phyloP scores from a whole-genome alignment of 2,888 invertebrate species.

The Fabriciana adippe region DNA sequence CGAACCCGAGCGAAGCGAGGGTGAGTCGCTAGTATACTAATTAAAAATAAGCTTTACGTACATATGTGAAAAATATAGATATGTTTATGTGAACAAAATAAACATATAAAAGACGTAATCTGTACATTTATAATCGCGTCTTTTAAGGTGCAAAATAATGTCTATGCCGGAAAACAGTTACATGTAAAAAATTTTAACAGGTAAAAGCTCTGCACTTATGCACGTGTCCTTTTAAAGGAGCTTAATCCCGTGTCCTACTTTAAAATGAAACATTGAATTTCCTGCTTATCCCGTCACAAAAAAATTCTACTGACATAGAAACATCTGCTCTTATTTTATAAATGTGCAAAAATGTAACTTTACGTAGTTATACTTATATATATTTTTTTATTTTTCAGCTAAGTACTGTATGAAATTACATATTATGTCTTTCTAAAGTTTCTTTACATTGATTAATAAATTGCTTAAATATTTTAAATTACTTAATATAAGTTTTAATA shows the following conservation, averaged over 20 bases:
- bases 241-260: conserved; percentile 21
- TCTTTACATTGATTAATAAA: no score
- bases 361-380: not conserved
- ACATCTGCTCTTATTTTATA: conserved; percentile 5
- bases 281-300: conserved; percentile 7
- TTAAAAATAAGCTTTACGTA: no score
- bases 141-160: not conserved
- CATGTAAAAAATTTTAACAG: not conserved
- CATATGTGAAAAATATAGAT: no score
- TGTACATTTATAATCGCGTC: conserved; percentile 12
- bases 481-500: no score
- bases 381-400: not conserved
- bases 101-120: no score
- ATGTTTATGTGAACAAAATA: no score
- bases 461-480: no score
- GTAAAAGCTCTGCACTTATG: not conserved
- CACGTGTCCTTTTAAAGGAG: conserved; percentile 1
- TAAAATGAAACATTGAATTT: conserved; percentile 9
- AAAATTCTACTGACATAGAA: conserved; percentile 7
- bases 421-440: no score
- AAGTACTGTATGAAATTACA: no score
- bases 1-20: no score
- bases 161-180: no score
- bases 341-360: not conserved
- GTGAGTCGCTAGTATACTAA: no score